Conservation (phyloP, 2,888 invertebrate species). For the Melipona beecheii region DNA sequence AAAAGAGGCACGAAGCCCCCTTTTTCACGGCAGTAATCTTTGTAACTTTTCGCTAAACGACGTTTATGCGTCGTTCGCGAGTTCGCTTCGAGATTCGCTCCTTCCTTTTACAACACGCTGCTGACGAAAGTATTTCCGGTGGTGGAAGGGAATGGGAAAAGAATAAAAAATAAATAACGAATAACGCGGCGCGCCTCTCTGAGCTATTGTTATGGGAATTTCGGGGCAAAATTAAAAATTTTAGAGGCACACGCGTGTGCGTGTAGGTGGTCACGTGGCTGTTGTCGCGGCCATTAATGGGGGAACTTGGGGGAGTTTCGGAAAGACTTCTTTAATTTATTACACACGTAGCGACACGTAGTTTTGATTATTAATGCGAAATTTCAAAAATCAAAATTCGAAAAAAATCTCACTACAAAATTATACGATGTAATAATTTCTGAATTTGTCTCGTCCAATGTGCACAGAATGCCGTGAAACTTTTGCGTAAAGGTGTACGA, state of each 20-base stretch:
- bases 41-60: conserved; percentile 44
- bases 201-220: neutral
- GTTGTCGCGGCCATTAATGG: neutral
- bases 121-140: neutral
- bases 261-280: neutral
- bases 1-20: neutral
- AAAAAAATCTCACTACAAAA: no score
- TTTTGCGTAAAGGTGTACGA: neutral
- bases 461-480: no score
- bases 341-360: no score
- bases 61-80: conserved; percentile 22
- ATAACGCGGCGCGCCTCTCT: neutral
- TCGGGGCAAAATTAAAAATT: neutral
- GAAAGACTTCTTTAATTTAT: no score
- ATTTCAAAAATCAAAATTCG: no score
- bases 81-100: neutral
- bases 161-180: no score
- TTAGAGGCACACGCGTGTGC: neutral
- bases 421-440: no score
- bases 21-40: conserved; percentile 37
- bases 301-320: no score
- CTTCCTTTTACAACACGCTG: neutral
- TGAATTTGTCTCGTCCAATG: no score
- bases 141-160: no score
- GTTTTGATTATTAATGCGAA: no score